Base-by-base conservation (phyloP, 2,888 invertebrate genomes). In the Scotopteryx bipunctaria region DNA sequence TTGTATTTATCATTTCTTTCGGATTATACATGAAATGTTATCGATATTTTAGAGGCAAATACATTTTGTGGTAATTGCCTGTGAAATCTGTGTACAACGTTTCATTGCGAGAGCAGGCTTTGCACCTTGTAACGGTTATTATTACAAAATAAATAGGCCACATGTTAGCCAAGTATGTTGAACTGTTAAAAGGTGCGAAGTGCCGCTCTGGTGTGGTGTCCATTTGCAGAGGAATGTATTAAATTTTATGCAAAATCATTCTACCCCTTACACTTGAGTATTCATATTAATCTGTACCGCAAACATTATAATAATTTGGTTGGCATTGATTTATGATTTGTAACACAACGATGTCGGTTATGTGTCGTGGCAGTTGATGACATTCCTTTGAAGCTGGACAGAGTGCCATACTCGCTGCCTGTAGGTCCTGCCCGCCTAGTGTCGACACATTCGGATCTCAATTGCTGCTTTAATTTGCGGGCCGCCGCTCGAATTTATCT, bases 391-490 rank as follows among this genome's bases (percentile, higher is more conserved):
- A 33, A 45, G 46, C 38, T 59, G 59, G 51, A 50, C 47, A 51
- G 60, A 55, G 61, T 61, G 58, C 55, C 55, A 49, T 56, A 46
- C 51, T 58, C 47, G 43, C 31, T 57, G 49, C 48, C 38, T 49
- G 42, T 46, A 50, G 52, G 35, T 33, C 35, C 45, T 54, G 54
- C 58, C 48, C 40, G 61, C 55, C 54, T 57, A 44, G 52, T 38
- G 61, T 59, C 57, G 59, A 66, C 64, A 55, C 55, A 55, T 66
- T 69, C 62, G 67, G 75, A 74, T 74, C 73, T 74, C 75, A 73
- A 54, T 69, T 65, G 64, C 63, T 67, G 69, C 67, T 73, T 66
- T 66, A 66, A 63, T 53, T 61, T 36, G 55, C 57, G 53, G 48
- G 52, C 57, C 63, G 63, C 67, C 62, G 69, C 67, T 64, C 60